These are phyloP conservation scores for Oeneis ivallda DNA, from an alignment of 2,888 invertebrate genomes.

Conservation along the genomic window DNA sequence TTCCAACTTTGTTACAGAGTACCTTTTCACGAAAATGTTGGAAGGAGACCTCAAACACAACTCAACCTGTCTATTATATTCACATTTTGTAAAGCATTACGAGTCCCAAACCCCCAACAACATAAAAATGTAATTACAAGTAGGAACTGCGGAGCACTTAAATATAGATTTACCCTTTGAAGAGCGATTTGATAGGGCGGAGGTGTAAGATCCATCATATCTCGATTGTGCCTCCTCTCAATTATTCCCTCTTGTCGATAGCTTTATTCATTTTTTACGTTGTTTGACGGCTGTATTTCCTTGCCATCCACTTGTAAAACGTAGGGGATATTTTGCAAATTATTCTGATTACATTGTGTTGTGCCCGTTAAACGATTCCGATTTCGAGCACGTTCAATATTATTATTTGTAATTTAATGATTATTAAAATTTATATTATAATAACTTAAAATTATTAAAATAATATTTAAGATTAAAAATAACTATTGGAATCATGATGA, in stretches of 20 bases:
- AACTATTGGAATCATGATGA: too few relatives aligned
- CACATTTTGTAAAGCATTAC: conserved; percentile 73
- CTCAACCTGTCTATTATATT: conserved; percentile 63
- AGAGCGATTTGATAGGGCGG: conserved; percentile 67
- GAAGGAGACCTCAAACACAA: conserved; percentile 37
- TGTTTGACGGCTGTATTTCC: conserved; percentile 44
- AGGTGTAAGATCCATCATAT: conserved; percentile 79
- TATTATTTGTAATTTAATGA: too few relatives aligned
- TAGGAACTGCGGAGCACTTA: conserved; percentile 69
- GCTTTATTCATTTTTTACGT: conserved; percentile 72
- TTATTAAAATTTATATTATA: too few relatives aligned
- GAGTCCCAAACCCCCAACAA: conserved; percentile 55
- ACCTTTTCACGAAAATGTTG: conserved; percentile 17
- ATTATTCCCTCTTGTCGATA: conserved; percentile 63
- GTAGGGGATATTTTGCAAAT: neutral
- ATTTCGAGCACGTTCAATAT: too few relatives aligned
- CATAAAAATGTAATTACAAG: conserved; percentile 79
- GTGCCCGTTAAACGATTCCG: neutral
- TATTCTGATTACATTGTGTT: neutral
- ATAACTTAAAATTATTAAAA: too few relatives aligned
- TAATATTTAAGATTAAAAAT: too few relatives aligned
- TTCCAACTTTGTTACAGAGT: conserved; percentile 7
- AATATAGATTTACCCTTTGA: conserved; percentile 80
- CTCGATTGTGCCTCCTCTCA: conserved; percentile 69
- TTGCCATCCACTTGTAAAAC: conserved; percentile 36